Evolutionary conservation across 2,113 vertebrate species (phyloP).

Genomic region (Genyomyrus donnyi): DNA sequence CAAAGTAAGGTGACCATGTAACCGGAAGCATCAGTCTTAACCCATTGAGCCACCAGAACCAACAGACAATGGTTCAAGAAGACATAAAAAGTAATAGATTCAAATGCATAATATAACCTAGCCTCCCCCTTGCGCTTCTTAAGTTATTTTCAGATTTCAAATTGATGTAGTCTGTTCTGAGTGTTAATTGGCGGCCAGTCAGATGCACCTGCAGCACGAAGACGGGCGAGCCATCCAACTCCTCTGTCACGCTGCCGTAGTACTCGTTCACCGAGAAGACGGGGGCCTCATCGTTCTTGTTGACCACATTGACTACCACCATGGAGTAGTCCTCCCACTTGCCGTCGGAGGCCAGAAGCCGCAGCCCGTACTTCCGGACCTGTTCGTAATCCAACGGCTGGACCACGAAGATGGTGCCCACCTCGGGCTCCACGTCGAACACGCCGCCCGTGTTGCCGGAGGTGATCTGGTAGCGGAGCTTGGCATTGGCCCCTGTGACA

Average conservation of each 20-base stretch:
- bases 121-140: not conserved
- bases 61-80: not conserved
- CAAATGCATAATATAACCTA: not conserved
- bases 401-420: conserved; percentile 74
- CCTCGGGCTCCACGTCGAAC: conserved; percentile 75
- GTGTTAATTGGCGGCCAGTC: not conserved
- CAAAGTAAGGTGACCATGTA: not conserved
- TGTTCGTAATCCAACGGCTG: conserved; percentile 79
- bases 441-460: conserved; percentile 73
- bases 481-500: conserved; percentile 71
- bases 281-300: conserved; percentile 83
- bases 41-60: not conserved
- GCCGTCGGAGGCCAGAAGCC: conserved; percentile 76
- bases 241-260: conserved; percentile 77
- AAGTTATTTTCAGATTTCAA: not conserved
- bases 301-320: conserved; percentile 67
- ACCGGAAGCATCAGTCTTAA: not conserved
- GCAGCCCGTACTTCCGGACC: conserved; percentile 72
- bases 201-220: conserved; percentile 75
- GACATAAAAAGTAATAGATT: not conserved
- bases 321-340: conserved; percentile 81
- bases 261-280: conserved; percentile 78
- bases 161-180: not conserved
- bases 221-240: conserved; percentile 70
- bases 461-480: conserved; percentile 79